Evolutionary conservation across 2,888 invertebrate species (phyloP).

Genomic region (Caenorhabditis wallacei): DNA sequence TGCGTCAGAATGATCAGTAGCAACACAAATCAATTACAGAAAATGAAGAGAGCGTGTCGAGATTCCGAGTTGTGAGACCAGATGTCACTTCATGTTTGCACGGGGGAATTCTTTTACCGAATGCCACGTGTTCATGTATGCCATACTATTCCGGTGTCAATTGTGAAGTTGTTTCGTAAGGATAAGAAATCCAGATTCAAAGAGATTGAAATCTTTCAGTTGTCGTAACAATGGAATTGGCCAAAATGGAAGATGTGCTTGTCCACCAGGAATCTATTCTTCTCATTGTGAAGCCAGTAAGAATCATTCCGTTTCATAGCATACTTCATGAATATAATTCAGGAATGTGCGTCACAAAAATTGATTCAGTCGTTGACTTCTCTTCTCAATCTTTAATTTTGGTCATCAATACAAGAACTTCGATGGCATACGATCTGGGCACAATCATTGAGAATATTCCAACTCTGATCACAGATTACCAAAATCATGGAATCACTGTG

Average conservation of each 20-base stretch:
- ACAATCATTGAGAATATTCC: constrained; percentile 54
- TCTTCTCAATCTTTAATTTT: constrained; percentile 57
- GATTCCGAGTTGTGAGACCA: constrained; percentile 37
- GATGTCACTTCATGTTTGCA: constrained; percentile 56
- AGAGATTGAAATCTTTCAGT: constrained; percentile 6
- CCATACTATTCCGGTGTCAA: constrained; percentile 59
- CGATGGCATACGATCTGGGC: constrained; percentile 58
- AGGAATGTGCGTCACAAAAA: constrained; percentile 58
- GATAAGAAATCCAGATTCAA: not conserved
- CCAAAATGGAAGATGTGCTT: constrained; percentile 60
- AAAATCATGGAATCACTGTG: constrained; percentile 35
- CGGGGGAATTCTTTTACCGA: constrained; percentile 65
- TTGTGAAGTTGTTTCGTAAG: constrained; percentile 56
- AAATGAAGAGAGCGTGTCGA: constrained; percentile 14
- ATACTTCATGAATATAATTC: not conserved
- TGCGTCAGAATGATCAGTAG: constrained; percentile 46
- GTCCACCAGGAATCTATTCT: constrained; percentile 66
- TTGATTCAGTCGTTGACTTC: constrained; percentile 55
- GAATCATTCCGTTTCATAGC: not conserved
- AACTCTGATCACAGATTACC: constrained; percentile 40
- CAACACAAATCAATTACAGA: constrained; percentile 46
- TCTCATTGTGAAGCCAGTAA: constrained; percentile 65
- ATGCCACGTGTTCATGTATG: constrained; percentile 66
- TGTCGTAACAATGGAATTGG: constrained; percentile 65
- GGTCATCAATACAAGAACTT: constrained; percentile 54